phyloP scores from a whole-genome alignment of 1,140 invertebrate species.

The Bombus sibiricus region DNA sequence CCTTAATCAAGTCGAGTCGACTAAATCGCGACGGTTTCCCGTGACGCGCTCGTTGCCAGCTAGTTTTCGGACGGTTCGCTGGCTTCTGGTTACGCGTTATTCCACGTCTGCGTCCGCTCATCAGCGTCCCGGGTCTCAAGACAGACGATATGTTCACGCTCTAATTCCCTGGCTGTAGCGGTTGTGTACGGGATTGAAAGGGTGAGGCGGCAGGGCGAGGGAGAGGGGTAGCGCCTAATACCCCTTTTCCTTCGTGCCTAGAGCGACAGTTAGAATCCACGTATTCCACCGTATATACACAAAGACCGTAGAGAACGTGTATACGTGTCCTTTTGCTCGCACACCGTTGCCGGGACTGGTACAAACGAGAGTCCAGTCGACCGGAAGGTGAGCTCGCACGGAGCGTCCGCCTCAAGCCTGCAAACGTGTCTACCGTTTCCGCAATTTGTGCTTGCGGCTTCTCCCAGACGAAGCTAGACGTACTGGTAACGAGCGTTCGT shows the following conservation, averaged over 20 bases:
- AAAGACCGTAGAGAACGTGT: neutral
- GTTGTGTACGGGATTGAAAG: slow-evolving; percentile 38
- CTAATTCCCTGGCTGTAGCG: slow-evolving; percentile 56
- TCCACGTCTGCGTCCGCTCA: slow-evolving; percentile 44
- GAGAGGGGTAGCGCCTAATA: slow-evolving; percentile 1
- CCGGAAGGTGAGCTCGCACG: slow-evolving; percentile 53
- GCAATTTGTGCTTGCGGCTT: slow-evolving; percentile 55
- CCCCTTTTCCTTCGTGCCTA: slow-evolving; percentile 40
- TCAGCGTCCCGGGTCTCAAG: slow-evolving; percentile 48
- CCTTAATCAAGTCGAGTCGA: neutral
- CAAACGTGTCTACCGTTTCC: slow-evolving; percentile 51
- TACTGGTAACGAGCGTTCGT: slow-evolving; percentile 37
- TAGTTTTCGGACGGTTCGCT: neutral
- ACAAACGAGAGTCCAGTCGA: slow-evolving; percentile 56
- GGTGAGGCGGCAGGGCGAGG: neutral
- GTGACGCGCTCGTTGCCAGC: neutral
- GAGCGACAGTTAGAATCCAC: slow-evolving; percentile 52
- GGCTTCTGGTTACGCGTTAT: slow-evolving; percentile 46
- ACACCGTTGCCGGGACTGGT: neutral
- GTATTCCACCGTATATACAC: slow-evolving; percentile 12
- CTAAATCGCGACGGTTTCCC: slow-evolving; percentile 10
- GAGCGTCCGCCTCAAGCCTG: slow-evolving; percentile 47
- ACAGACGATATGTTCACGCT: slow-evolving; percentile 64
- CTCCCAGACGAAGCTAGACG: slow-evolving; percentile 25
- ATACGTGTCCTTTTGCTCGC: slow-evolving; percentile 42